Evolutionary conservation across 2,113 vertebrate genomes (phyloP).

Genomic region (Gulo gulo): DNA sequence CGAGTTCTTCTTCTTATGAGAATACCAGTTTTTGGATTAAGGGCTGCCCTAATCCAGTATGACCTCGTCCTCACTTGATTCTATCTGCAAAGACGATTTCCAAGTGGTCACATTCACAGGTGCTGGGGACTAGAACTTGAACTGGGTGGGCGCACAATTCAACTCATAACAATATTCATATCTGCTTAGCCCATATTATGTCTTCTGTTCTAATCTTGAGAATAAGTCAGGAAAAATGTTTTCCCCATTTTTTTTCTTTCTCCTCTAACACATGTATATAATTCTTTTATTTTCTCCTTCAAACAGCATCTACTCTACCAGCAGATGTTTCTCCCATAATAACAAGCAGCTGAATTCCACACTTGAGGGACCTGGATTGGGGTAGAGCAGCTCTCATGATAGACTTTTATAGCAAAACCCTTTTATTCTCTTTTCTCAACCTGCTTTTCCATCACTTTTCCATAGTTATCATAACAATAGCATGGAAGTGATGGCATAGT

Average conservation of each 20-base stretch:
- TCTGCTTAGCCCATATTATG: neutral
- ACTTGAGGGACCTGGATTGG: neutral
- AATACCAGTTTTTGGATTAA: neutral
- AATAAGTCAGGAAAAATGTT: neutral
- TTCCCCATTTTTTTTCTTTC: neutral
- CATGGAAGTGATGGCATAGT: neutral
- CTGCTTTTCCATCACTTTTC: neutral
- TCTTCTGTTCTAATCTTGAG: neutral
- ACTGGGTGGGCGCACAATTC: neutral
- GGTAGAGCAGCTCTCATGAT: neutral
- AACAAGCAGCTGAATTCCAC: neutral
- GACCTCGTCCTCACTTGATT: neutral
- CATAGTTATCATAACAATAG: neutral
- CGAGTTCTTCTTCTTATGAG: neutral
- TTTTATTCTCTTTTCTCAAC: neutral
- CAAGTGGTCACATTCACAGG: neutral
- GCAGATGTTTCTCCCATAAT: neutral
- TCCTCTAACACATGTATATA: neutral
- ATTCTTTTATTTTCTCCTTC: constrained; percentile 33
- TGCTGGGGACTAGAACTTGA: neutral
- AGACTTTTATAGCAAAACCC: neutral
- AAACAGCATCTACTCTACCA: neutral
- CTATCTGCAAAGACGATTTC: neutral
- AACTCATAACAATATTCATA: neutral
- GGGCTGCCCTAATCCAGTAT: neutral